Base-by-base conservation (phyloP, 2,113 vertebrate genomes). In the Indicator maculatus region DNA sequence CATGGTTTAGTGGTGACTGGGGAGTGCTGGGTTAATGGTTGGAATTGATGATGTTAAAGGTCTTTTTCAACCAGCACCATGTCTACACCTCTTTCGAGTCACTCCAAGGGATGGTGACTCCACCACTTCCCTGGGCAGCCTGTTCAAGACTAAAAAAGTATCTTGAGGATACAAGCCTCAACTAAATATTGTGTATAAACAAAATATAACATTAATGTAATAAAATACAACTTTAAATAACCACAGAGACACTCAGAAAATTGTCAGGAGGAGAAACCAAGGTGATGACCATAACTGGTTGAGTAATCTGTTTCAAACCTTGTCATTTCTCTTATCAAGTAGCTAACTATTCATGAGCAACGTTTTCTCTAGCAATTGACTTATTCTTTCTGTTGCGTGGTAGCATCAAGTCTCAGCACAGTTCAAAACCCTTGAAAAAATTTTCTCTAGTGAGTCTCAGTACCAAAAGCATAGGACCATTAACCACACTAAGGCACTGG, bases 301-400 rank as follows among this genome's bases (percentile, higher is more conserved):
- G 85, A 90, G 85, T 93, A 94, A 94, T 93, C 58, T 75, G 13
- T 55, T 59, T 90, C 70, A 86, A 88, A 76, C 17, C 17, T 76
- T 90, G 44, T 72, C 16, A 79, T 93, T 92, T 89, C 66, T 95
- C 73, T 33, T 50, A 81, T 64, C 86, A 90, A n/a, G 59, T 82
- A 90, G 61, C 38, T 77, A 65, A 53, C 65, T 81, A 74, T 41
- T 84, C 61, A 52, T 70, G 70, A 92, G 39, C 70, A 94, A 93
- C 63, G 81, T 86, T 89, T 91, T 78, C 70, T 93, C n/a, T 60
- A 86, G 69, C 21, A 63, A 31, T 16, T 90, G 39, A 79, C 44
- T 89, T 90, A 78, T 5, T 33, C 24, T 50, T 75, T 71, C 58
- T 65, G 63, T 65, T 66, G 23, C 18, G n/a, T 65, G 27, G 44